phyloP scores from a whole-genome alignment of 2,797 vertebrate genomes.

The Parauchenoglanis ngamensis region DNA sequence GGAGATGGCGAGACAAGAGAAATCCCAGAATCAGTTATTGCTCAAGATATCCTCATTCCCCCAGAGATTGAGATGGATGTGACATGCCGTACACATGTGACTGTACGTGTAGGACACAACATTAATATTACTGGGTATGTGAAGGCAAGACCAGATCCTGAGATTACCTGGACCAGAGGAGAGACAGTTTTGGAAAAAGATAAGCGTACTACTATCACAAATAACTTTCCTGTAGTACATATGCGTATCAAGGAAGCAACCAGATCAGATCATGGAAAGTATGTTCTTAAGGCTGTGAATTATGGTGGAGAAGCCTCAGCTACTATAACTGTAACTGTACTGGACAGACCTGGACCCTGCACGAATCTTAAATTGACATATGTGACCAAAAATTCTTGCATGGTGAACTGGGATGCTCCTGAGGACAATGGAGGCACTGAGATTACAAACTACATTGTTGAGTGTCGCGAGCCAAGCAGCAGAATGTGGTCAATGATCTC shows the following conservation, averaged over 20 bases:
- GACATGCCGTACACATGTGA: constrained; percentile 86
- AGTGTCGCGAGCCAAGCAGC: constrained; percentile 91
- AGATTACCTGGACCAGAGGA: constrained; percentile 92
- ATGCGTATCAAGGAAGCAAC: constrained; percentile 90
- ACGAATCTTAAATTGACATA: constrained; percentile 88
- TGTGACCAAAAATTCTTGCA: constrained; percentile 88
- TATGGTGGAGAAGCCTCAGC: constrained; percentile 92
- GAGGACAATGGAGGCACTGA: constrained; percentile 95
- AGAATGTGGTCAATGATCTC: constrained; percentile 94
- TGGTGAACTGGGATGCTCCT: constrained; percentile 94
- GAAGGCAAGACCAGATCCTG: constrained; percentile 92
- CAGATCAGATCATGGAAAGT: constrained; percentile 92
- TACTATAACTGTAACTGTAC: constrained; percentile 89
- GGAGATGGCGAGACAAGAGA: constrained; percentile 95
- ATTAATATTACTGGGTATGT: constrained; percentile 89
- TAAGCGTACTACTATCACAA: constrained; percentile 81
- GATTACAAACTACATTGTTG: constrained; percentile 98
- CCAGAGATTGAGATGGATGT: constrained; percentile 94
- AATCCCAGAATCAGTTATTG: constrained; percentile 88
- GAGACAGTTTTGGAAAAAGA: constrained; percentile 81
- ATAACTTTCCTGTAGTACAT: constrained; percentile 87
- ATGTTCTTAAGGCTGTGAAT: constrained; percentile 91
- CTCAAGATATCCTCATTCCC: constrained; percentile 94
- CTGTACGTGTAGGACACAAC: constrained; percentile 94
- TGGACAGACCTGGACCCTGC: constrained; percentile 96